phyloP scores from a whole-genome alignment of 2,113 vertebrate genomes.

The Petrocephalus microphthalmus region DNA sequence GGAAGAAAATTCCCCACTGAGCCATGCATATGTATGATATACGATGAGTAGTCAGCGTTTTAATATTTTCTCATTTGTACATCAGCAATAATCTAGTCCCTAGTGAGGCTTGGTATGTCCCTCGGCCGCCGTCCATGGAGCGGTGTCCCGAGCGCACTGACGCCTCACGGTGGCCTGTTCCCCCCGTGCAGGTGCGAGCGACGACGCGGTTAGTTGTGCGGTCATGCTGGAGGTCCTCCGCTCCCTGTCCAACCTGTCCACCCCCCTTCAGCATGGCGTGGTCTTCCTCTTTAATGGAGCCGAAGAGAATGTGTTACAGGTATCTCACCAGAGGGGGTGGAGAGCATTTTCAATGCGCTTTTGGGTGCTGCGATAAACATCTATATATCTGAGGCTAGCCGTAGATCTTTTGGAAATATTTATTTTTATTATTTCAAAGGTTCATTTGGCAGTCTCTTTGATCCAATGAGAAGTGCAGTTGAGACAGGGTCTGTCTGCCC shows the following conservation, averaged over 20 bases:
- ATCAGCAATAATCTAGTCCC: too few relatives aligned
- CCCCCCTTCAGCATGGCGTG: constrained; percentile 76
- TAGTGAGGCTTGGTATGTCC: too few relatives aligned
- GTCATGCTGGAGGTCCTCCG: constrained; percentile 93
- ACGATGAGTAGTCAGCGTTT: too few relatives aligned
- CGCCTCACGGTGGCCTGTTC: background rate
- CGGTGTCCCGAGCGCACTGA: background rate
- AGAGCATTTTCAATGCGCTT: background rate
- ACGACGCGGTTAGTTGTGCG: constrained; percentile 93
- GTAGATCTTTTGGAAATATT: background rate
- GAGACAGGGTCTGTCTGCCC: background rate
- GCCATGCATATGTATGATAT: too few relatives aligned
- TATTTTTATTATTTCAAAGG: background rate
- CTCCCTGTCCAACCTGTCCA: constrained; percentile 71
- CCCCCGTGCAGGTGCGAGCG: constrained; percentile 77
- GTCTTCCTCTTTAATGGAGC: constrained; percentile 98
- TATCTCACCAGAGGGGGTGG: constrained; percentile 41
- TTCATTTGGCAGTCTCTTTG: background rate
- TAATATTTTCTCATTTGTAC: too few relatives aligned
- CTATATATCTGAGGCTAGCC: background rate
- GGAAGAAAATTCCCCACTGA: too few relatives aligned
- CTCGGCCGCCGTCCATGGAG: background rate
- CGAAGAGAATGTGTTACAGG: constrained; percentile 92
- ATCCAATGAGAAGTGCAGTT: background rate
- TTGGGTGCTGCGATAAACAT: background rate